These are phyloP conservation scores for Platycnemis pennipes DNA, from an alignment of 2,888 invertebrate genomes.

Conservation along the genomic window DNA sequence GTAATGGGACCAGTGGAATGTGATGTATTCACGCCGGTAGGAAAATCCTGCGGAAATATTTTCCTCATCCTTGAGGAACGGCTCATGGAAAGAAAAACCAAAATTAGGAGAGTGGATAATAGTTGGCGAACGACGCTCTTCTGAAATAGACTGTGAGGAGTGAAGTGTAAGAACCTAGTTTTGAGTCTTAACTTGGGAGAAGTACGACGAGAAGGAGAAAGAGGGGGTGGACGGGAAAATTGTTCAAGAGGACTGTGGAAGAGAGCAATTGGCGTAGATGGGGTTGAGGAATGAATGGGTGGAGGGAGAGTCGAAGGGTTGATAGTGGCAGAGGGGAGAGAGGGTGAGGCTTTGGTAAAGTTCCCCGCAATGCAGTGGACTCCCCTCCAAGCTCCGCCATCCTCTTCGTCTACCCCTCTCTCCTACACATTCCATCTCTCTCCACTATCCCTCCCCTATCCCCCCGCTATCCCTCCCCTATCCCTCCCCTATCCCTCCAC, in stretches of 20 bases:
- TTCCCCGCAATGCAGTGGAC: constrained; percentile 63
- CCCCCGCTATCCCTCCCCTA: not conserved
- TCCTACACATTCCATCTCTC: not conserved
- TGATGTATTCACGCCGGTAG: not conserved
- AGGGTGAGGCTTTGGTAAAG: constrained; percentile 38
- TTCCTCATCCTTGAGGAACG: not conserved
- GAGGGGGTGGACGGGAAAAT: not conserved
- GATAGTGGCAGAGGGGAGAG: not conserved
- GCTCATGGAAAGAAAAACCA: not conserved
- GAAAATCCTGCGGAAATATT: not conserved
- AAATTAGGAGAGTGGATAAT: not conserved
- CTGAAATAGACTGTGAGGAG: not conserved
- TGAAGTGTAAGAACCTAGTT: not conserved
- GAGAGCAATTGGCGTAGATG: not conserved
- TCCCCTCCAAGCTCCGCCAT: not conserved
- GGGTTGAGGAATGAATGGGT: not conserved
- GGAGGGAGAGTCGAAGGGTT: not conserved
- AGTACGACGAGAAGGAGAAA: not conserved
- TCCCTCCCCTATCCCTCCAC: not conserved
- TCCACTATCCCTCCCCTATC: not conserved
- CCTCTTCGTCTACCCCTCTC: not conserved
- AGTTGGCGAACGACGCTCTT: not conserved
- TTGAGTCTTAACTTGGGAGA: not conserved
- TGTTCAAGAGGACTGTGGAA: not conserved
- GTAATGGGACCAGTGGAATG: not conserved